Percentiles rank a stretch among this genome's conserved stretches.
Evolutionary conservation across 2,113 vertebrate genomes (phyloP).

Genomic region (Girardinichthys multiradiatus): DNA sequence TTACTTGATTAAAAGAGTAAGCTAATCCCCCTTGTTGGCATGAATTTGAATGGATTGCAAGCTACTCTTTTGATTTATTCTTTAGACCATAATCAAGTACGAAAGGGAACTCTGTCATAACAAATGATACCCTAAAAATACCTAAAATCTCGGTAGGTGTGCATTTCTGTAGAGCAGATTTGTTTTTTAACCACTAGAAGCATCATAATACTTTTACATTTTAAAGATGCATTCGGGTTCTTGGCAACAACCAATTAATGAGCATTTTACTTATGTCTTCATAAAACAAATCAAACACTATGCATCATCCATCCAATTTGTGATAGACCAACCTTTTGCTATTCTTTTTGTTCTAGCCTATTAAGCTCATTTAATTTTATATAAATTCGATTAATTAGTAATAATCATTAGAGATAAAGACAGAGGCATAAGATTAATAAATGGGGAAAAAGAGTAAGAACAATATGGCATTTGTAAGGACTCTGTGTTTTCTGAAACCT

Average conservation of each 20-base stretch:
- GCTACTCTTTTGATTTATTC: neutral
- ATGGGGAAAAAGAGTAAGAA: conserved; percentile 30
- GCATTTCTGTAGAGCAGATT: neutral
- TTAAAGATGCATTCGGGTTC: neutral
- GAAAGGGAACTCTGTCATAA: neutral
- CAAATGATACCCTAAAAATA: neutral
- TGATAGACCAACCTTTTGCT: neutral
- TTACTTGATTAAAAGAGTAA: neutral
- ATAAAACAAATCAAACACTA: neutral
- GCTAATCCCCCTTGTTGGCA: neutral
- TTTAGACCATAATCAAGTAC: neutral
- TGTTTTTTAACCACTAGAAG: neutral
- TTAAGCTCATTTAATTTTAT: conserved; percentile 8
- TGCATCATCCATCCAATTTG: neutral
- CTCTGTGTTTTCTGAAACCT: conserved; percentile 61
- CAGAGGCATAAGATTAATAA: conserved; percentile 22
- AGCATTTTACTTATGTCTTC: neutral
- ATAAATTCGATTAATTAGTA: conserved; percentile 11
- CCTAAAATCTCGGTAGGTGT: neutral
- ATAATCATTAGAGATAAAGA: conserved; percentile 4
- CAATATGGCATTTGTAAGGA: conserved; percentile 46
- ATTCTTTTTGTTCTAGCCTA: neutral
- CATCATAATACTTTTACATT: neutral
- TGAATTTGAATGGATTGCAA: neutral
- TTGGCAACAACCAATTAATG: neutral